Base-by-base conservation (phyloP, 2,113 vertebrate species). In the Psittacula cyanocephala region DNA sequence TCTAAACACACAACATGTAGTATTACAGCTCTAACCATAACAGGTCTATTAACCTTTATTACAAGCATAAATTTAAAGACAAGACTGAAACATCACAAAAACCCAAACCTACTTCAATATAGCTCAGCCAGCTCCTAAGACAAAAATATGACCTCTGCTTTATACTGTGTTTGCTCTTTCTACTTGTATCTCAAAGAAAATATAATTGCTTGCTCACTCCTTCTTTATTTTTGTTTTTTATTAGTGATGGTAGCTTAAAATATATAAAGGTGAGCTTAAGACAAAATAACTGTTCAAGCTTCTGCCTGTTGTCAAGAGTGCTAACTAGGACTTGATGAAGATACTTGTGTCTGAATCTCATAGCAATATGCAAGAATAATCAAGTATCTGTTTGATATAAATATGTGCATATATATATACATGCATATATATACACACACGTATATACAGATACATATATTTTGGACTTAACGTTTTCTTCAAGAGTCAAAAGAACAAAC, bases 401-500 rank as follows among this genome's bases (percentile, higher is more conserved):
- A 33, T 3, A 2, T 2, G 13, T 4, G 5, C 28, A 2, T 20
- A 3, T 22, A 27, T 31, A 31, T 16, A 19, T 10, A 37, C 37
- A 37, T 10, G 5, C 28, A 2, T 20, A 3, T 18, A 28, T 13
- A 43, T 47, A 22, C 20, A 47, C 4, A n/a, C 16, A 11, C 2
- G 2, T 2, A 15, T 2, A 20, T 2, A 60, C 0, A 1, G 7
- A 31, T 2, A 19, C 3, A 35, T 3, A 0, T 24, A 68, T n/a
- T n/a, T 13, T 72, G n/a, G n/a, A 64, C 17, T 60, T 46, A 3
- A 3, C 0, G 11, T 37, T 91, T 89, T 28, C 57, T 43, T 69
- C 24, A 13, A 14, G 29, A 62, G 11, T 65, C 25, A 76, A 86
- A 46, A 11, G 64, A 72, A 83, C 18, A 2, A 39, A 17, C 35